These are phyloP conservation scores for Coptodon rendalli DNA, from an alignment of 2,113 vertebrate genomes.

Conservation along the genomic window DNA sequence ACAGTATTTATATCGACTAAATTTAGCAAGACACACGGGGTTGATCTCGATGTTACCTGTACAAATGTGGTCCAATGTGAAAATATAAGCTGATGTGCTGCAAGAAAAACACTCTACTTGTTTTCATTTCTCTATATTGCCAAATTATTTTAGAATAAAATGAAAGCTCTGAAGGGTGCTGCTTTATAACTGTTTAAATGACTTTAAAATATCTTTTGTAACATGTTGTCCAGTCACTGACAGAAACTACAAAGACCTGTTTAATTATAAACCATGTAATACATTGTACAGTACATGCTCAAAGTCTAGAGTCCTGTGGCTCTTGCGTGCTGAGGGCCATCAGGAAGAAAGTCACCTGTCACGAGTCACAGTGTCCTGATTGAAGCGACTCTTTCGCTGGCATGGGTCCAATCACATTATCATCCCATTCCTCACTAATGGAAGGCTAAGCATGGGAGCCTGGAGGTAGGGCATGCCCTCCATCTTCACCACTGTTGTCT, in stretches of 20 bases:
- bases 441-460: slow-evolving; percentile 65
- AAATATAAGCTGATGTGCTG: background rate
- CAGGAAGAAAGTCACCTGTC: slow-evolving; percentile 60
- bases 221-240: background rate
- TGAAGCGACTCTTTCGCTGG: slow-evolving; percentile 71
- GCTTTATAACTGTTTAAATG: background rate
- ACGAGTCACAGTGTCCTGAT: slow-evolving; percentile 68
- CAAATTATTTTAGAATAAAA: background rate
- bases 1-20: background rate
- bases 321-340: no score
- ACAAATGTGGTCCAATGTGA: background rate
- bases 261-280: background rate
- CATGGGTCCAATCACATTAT: slow-evolving; percentile 81
- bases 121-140: background rate
- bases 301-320: no score
- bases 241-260: background rate
- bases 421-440: slow-evolving; percentile 77
- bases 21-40: background rate
- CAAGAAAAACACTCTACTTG: background rate
- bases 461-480: slow-evolving; percentile 73
- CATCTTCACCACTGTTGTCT: slow-evolving; percentile 49
- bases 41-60: background rate
- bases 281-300: no score
- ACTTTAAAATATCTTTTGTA: background rate
- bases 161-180: background rate